Evolutionary conservation across 2,797 vertebrate species (phyloP), one percentile per base, ranked within the genome.

Genomic region (Arremon brunneinucha): DNA sequence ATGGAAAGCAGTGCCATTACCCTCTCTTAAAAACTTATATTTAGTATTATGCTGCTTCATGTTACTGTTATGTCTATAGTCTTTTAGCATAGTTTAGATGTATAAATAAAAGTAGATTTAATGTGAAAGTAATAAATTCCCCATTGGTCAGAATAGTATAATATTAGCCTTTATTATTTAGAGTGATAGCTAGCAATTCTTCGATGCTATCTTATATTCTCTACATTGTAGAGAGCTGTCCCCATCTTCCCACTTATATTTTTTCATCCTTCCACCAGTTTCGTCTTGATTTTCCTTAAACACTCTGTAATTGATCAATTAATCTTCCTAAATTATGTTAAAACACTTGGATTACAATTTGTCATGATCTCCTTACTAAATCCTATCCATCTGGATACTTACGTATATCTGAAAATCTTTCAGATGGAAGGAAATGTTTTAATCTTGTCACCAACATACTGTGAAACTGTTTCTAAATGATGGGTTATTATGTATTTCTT

Each of bases 101-200:
- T 77, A 59, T 80, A 84, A 91, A 71, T 89, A 93, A 72, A 95
- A 95, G 72, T 63, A 88, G 55, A 93, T 96, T 94, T 92, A 87
- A 87, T 52, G 56, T 44, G 16, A 78, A 94, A 50, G 47, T 44
- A 44, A 35, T 91, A 90, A 93, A 89, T 93, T 87, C 39, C 5
- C 46, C 24, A 47, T 81, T 87, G 90, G 28, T 93, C 76, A 87
- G 60, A 90, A 67, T 1, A 68, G 26, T 78, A 35, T 93, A 90
- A 39, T 93, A 87, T 79, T 94, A 94, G 59, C 55, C 71, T 90
- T 62, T 43, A 59, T 92, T 76, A 65, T 90, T 87, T 69, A 85
- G 76, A 93, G 44, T 82, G 41, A 55, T 91, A 79, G 39, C 83
- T 95, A 91, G 59, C 49, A 89, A 90, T 89, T 90, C 30, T 23